Base-by-base conservation (phyloP, 2,797 vertebrate genomes). In the Sebastes reedi region DNA sequence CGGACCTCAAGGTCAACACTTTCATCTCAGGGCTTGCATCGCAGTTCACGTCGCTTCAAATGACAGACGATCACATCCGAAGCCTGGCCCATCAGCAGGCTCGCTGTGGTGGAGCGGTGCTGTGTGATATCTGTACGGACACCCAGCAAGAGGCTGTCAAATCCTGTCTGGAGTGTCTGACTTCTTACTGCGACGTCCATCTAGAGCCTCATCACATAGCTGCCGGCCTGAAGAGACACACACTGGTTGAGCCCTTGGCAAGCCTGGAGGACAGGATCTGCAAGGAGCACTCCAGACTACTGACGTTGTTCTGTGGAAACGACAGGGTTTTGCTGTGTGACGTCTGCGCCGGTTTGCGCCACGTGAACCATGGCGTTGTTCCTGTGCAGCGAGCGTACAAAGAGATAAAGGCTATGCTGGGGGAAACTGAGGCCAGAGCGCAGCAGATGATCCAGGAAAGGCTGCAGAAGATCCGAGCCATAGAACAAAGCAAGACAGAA, bases 1-100 rank as follows among this genome's bases (percentile, higher is more conserved):
- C 90, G 0, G 81, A 92, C 14, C 88, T 94, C 34, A 93, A 84
- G 58, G 92, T 92, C 66, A 94, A 94, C 77, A 92, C 88, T 52
- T 92, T 91, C 61, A 92, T 92, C 64, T 88, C 91, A 3, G 66
- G 56, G 83, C 72, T 92, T 0, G 60, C 66, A 0, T 79, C 55
- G 0, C 74, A 91, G 70, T 80, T 93, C 72, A 46, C 0, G 79
- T 75, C 68, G 0, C 83, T 86, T 27, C 62, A 81, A 8, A 13
- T 67, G 58, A 29, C 32, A 4, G 42, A 65, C 0, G 2, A n/a
- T 66, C 14, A 50, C 18, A 24, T 12, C 58, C 3, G 27, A 36
- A 72, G 69, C 56, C 1, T 42, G 0, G 73, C 16, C 25, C 79
- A 22, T 3, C 68, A 24, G 69, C 56, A 34, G 64, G 59, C 39